Evolutionary conservation across 2,797 vertebrate species (phyloP).

Genomic region (Crocodylus rhombifer): DNA sequence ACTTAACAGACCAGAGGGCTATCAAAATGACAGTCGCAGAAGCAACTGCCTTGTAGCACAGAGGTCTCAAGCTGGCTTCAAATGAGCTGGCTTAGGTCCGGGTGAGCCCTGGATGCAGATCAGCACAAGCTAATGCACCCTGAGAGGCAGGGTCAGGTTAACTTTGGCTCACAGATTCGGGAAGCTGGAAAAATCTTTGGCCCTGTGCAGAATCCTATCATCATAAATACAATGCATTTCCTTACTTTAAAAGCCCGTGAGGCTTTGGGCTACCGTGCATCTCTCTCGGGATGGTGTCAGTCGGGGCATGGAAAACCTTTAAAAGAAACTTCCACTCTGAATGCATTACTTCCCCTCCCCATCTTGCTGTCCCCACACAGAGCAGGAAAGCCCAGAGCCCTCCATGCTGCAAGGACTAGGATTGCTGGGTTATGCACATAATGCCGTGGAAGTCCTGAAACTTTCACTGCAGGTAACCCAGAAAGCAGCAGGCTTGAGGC

Average conservation of each 20-base stretch:
- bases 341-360: background rate
- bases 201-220: background rate
- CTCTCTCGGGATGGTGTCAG: fast-evolving
- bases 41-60: no score
- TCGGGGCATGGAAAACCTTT: background rate
- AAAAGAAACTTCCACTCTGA: background rate
- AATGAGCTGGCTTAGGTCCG: no score
- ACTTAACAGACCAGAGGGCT: no score
- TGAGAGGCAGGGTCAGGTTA: background rate
- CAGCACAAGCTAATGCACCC: no score
- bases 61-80: no score
- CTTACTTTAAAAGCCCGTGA: background rate
- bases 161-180: background rate
- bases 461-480: no score
- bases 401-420: no score
- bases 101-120: no score
- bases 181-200: background rate
- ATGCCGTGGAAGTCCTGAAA: no score
- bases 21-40: no score
- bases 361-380: background rate
- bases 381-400: background rate
- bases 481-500: no score
- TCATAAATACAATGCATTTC: background rate
- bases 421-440: no score
- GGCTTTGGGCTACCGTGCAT: background rate